phyloP scores from a whole-genome alignment of 2,113 vertebrate species.

The Peromyscus leucopus region DNA sequence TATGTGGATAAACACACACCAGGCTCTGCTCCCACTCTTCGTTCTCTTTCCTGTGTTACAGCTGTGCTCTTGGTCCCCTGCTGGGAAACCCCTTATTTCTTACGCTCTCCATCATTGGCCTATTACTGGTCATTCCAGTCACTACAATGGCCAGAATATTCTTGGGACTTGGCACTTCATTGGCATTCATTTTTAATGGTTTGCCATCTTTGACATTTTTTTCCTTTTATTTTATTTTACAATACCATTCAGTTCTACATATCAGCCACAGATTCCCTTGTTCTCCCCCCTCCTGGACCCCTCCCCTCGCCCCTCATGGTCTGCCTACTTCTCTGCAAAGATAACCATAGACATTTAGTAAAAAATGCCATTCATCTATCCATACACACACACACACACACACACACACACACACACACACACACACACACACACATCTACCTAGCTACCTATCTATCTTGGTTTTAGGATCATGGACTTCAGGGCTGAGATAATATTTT shows the following conservation, averaged over 20 bases:
- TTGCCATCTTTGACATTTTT: slow-evolving; percentile 7
- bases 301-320: neutral
- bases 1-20: neutral
- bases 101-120: neutral
- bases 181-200: neutral
- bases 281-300: too few species aligned
- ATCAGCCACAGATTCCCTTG: too few species aligned
- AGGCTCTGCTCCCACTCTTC: neutral
- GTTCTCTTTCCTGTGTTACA: neutral
- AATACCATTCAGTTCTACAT: too few species aligned
- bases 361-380: neutral
- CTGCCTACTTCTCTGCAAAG: neutral
- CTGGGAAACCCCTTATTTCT: neutral
- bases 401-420: too few species aligned
- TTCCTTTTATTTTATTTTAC: too few species aligned
- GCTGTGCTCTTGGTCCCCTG: neutral
- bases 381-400: neutral
- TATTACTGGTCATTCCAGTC: neutral
- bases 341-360: neutral
- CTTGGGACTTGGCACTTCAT: neutral
- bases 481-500: neutral
- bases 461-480: neutral
- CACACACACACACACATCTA: neutral
- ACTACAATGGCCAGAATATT: neutral
- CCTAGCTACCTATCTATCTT: neutral